These are phyloP conservation scores for Tricholaema leucomelas DNA, from an alignment of 2,113 vertebrate species.

Conservation along the genomic window DNA sequence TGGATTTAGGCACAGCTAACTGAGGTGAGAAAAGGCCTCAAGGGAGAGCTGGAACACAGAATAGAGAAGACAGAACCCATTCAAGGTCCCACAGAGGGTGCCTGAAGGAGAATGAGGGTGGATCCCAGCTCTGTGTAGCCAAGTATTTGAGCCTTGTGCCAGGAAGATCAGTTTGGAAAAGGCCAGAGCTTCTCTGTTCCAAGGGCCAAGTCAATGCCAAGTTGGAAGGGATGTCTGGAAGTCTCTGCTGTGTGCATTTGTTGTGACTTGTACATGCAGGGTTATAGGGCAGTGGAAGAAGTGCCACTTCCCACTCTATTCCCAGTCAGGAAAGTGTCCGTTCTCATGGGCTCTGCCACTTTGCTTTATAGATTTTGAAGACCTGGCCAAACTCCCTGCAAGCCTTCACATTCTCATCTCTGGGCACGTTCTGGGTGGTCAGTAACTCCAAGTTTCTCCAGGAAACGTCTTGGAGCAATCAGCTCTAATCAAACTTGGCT, in stretches of 20 bases:
- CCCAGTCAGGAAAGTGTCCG: background rate
- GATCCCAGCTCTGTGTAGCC: background rate
- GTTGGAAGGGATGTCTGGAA: background rate
- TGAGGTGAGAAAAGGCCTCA: background rate
- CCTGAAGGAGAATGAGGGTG: background rate
- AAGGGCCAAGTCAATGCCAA: background rate
- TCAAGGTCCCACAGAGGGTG: background rate
- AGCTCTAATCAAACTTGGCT: constrained; percentile 22
- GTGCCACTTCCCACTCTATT: background rate
- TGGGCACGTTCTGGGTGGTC: background rate
- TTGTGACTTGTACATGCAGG: background rate
- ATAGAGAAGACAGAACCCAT: background rate
- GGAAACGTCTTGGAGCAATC: background rate
- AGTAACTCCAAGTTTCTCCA: background rate
- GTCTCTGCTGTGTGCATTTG: background rate
- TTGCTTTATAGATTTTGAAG: background rate
- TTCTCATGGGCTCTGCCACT: background rate
- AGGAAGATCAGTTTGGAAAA: background rate
- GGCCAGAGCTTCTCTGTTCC: background rate
- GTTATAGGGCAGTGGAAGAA: background rate
- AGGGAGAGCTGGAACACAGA: background rate
- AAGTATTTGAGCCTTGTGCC: constrained; percentile 9
- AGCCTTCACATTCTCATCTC: background rate
- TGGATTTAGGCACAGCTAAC: background rate
- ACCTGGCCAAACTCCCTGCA: background rate